Evolutionary conservation across 2,888 invertebrate genomes (phyloP), one percentile per base, ranked within the genome.

Genomic region (Xestia rhomboidea): DNA sequence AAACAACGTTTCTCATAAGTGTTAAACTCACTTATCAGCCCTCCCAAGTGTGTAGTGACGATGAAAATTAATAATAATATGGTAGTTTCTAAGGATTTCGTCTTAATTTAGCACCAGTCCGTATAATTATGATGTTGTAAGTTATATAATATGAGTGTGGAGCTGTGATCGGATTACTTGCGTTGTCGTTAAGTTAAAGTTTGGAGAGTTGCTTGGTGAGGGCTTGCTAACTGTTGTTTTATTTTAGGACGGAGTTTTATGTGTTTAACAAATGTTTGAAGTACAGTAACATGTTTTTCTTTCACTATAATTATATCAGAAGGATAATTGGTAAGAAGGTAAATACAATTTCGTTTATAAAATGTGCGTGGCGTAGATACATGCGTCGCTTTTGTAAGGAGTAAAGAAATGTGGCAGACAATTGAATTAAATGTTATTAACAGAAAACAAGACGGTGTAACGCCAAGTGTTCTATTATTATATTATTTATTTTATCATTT

Each of bases 21-120:
- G 87, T 85, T 85, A 86, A 88, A 88, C 82, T 87, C 87, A 90
- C 88, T 90, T 89, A 91, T 88, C 87, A 85, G 49, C 78, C 64
- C 73, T 76, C 83, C 83, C 84, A 69, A 80, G 77, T 72, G 80
- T 71, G 60, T 46, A 70, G 74, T 72, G 80, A 73, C 72, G 81
- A 86, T 85, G 88, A 89, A 89, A 90, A 87, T 87, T 86, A 86
- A 88, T 88, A 88, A 62, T 77, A 49, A 51, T 83, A 64, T 70
- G 74, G 62, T 68, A 76, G 76, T 83, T 77, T 80, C 79, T 79
- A 73, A 85, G 78, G 79, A 83, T 79, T 79, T 78, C 66, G 63
- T 77, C 79, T 81, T 81, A 78, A 85, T 87, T 80, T 78, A 74
- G 63, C 64, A 63, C 60, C 64, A 77, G 46, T 30, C 7, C 3